Evolutionary conservation across 1,140 invertebrate genomes (phyloP).

Genomic region (Lasioglossum albipes): DNA sequence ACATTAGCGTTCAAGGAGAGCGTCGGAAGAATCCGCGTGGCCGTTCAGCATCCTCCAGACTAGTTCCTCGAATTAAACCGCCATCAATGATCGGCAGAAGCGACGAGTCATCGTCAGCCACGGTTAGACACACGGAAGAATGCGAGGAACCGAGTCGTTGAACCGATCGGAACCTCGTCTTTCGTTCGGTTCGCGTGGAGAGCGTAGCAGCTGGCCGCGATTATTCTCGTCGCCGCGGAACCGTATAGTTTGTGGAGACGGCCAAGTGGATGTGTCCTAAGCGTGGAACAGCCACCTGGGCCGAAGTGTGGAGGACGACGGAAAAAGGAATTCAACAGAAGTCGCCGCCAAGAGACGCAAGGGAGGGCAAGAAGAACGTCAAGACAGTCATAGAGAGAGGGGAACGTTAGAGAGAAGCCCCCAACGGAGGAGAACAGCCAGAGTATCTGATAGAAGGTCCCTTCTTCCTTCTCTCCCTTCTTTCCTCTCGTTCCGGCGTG

Average conservation of each 20-base stretch:
- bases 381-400: slow-evolving; percentile 50
- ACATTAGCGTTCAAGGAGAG: no score
- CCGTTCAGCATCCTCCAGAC: no score
- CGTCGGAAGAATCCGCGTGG: no score
- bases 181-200: no score
- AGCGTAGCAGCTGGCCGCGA: slow-evolving; percentile 3
- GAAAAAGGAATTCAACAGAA: slow-evolving; percentile 53
- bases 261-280: slow-evolving; percentile 11
- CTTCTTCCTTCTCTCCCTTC: background rate
- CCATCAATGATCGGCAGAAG: no score
- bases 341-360: slow-evolving; percentile 32
- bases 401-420: slow-evolving; percentile 50
- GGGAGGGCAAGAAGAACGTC: slow-evolving; percentile 34
- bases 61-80: no score
- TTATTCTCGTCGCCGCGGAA: slow-evolving; percentile 13
- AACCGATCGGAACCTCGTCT: background rate
- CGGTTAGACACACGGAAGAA: no score
- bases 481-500: background rate
- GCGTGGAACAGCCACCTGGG: slow-evolving; percentile 20
- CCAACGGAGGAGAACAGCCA: background rate
- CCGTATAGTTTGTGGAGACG: background rate
- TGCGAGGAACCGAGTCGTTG: no score
- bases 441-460: slow-evolving; percentile 51
- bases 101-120: no score
- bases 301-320: background rate